Percentiles rank a stretch among this genome's conserved stretches.
Evolutionary conservation across 92 coral and sea anemone species (phyloP).

Genomic region (Pocillopora grandis): DNA sequence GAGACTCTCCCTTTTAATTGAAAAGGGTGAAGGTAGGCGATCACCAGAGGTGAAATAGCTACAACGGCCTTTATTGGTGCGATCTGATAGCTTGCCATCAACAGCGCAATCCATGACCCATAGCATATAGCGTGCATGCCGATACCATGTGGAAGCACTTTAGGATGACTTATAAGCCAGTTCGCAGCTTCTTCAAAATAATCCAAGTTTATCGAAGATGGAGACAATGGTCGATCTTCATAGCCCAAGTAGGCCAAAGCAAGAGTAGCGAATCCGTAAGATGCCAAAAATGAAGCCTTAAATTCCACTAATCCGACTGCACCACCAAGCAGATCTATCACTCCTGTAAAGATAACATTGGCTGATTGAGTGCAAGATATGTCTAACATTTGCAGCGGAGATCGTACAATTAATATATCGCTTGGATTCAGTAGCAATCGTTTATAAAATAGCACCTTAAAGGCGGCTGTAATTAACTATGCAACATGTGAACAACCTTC

Average conservation of each 20-base stretch:
- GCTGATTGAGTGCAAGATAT: no score
- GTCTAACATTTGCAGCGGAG: no score
- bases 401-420: no score
- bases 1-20: constrained; percentile 33
- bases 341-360: constrained; percentile 34
- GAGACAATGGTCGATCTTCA: constrained; percentile 52
- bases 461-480: no score
- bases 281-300: constrained; percentile 73
- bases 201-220: constrained; percentile 47
- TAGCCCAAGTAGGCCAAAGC: constrained; percentile 52
- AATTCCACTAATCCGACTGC: constrained; percentile 58
- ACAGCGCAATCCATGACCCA: constrained; percentile 50
- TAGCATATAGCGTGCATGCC: constrained; percentile 55
- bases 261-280: constrained; percentile 70
- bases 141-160: constrained; percentile 49
- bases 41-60: constrained; percentile 26
- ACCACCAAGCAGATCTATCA: constrained; percentile 56
- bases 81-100: constrained; percentile 44
- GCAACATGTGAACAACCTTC: no score
- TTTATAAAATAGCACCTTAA: no score
- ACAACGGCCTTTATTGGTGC: constrained; percentile 46
- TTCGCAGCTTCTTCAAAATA: constrained; percentile 71
- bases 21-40: neutral
- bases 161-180: constrained; percentile 66
- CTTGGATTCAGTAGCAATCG: no score